A percentile compares a stretch with the other conserved stretches of the same genome.
These are phyloP conservation scores for Archips xylosteana DNA, from an alignment of 2,888 invertebrate species.

Conservation along the genomic window DNA sequence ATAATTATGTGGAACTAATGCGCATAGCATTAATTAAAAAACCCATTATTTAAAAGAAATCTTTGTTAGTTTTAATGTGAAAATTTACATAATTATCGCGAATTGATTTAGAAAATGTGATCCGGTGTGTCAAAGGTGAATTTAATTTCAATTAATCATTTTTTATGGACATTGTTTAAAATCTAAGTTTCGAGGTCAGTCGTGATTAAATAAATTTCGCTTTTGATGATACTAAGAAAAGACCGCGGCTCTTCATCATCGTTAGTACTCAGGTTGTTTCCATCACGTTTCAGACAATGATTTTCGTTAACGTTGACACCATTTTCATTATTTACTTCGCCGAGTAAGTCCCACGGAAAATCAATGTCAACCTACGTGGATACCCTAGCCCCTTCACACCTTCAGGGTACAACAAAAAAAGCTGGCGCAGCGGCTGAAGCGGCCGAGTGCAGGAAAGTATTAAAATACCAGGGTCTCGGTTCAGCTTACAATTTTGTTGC, in stretches of 20 bases:
- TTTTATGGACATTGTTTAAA: slow-evolving; percentile 33
- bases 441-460: no score
- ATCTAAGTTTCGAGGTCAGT: slow-evolving; percentile 25
- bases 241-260: neutral
- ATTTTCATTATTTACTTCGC: neutral
- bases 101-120: slow-evolving; percentile 32
- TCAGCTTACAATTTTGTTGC: no score
- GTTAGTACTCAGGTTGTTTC: neutral
- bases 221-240: neutral
- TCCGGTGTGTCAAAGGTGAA: slow-evolving; percentile 17
- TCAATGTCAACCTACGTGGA: no score
- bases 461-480: no score
- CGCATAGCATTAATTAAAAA: slow-evolving; percentile 5
- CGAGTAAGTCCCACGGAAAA: no score
- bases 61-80: slow-evolving; percentile 18
- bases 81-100: slow-evolving; percentile 35
- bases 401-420: no score
- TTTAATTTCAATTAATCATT: slow-evolving; percentile 20
- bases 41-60: slow-evolving; percentile 18
- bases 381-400: no score
- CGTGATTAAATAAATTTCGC: slow-evolving; percentile 25
- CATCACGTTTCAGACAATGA: neutral
- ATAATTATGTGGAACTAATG: slow-evolving; percentile 17
- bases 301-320: neutral
- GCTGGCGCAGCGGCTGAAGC: no score